phyloP scores from a whole-genome alignment of 1,140 invertebrate species.

The Aphelenchoides fujianensis region DNA sequence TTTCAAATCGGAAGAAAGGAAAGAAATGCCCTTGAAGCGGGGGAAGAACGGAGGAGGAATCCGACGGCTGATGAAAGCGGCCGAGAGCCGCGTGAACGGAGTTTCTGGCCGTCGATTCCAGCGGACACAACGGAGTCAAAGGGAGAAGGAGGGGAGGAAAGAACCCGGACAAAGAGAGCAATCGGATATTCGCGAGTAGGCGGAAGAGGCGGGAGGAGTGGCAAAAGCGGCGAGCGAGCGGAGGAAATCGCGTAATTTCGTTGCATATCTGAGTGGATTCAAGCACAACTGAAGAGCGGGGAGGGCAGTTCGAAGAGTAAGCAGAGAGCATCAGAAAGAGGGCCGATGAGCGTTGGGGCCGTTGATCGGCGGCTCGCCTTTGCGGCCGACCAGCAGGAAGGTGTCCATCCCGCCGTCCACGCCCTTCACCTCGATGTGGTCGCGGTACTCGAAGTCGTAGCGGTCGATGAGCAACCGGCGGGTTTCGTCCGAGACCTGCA shows the following conservation, averaged over 20 bases:
- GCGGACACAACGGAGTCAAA: background rate
- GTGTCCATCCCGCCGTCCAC: constrained; percentile 62
- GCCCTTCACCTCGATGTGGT: constrained; percentile 60
- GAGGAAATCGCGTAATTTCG: background rate
- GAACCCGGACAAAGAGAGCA: background rate
- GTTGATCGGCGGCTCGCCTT: constrained; percentile 47
- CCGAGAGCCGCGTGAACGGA: too few species aligned
- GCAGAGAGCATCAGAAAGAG: background rate
- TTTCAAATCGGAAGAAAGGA: too few species aligned
- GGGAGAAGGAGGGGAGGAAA: background rate
- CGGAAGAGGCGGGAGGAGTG: background rate
- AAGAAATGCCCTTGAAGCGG: too few species aligned
- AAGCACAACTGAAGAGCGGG: background rate
- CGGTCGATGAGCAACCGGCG: constrained; percentile 58
- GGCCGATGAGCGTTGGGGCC: constrained; percentile 11
- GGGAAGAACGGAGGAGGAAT: too few species aligned
- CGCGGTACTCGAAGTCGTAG: constrained; percentile 61
- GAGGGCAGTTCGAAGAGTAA: background rate
- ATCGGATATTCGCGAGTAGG: background rate
- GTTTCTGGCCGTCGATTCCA: background rate
- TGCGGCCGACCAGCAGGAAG: constrained; percentile 55
- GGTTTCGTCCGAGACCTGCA: constrained; percentile 71
- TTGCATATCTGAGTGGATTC: background rate
- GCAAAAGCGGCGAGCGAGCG: background rate
- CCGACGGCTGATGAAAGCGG: too few species aligned